Base-by-base conservation (phyloP, 2,113 vertebrate genomes). In the Limnothrissa miodon region DNA sequence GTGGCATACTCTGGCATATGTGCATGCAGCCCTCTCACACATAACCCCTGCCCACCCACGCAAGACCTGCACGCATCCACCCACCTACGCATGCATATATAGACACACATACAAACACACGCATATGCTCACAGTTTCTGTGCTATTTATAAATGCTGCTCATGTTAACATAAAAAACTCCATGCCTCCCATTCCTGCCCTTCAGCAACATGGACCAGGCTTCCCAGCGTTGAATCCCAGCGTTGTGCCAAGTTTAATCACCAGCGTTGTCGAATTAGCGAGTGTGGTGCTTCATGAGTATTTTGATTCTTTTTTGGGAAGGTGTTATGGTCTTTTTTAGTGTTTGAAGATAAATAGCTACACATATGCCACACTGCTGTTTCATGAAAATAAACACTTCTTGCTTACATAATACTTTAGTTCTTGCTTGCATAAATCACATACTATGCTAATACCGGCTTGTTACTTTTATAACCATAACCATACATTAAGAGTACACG, bases 101-200 rank as follows among this genome's bases (percentile, higher is more conserved):
- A 82, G 13, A 82, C 51, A 21, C 80, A 74, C 80, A 85, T 56
- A 84, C 51, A 80, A 53, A 84, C 51, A 81, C 39, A 59, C 33
- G 62, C 39, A 66, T 56, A 74, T 70, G 29, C 81, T 70, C 25
- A 33, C 13, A 39, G 11, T 66, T 66, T 66, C 29, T 74, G 33
- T 36, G 62, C 62, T 66, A 70, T 70, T 33, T 36, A 70, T 70
- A 70, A 36, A 70, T 29, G 4, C 25, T 70, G 62, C 10, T 66
- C n/a, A 66, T 66, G 59, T 25, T 33, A 66, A 66, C n/a, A 66
- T 66, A 66, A 66, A 62, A 66, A 66, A 66, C 59, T 25, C n/a
- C 25, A 66, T 25, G n/a, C 59, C n/a, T 11, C 9, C n/a, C n/a
- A 33, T 66, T 25, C 29, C n/a, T 66, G 59, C 59, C 59, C 29